These are phyloP conservation scores for Diplogasteroides magnus DNA, from an alignment of 1,140 invertebrate genomes.

Conservation along the genomic window DNA sequence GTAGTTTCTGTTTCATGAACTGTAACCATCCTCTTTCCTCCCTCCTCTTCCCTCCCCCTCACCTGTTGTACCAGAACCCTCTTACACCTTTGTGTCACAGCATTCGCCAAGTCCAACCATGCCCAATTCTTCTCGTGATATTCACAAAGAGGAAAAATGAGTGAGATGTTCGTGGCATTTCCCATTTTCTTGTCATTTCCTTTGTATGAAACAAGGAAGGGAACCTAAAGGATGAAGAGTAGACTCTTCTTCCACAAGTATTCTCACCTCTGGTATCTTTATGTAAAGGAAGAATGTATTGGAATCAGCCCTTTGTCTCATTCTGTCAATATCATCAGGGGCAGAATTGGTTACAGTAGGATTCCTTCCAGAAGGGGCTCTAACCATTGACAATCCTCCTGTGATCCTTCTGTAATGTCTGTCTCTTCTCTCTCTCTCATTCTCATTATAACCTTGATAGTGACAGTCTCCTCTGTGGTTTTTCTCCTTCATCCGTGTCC, in stretches of 20 bases:
- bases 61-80: conserved; percentile 74
- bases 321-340: conserved; percentile 89
- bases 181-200: conserved; percentile 94
- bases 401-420: background rate
- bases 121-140: conserved; percentile 99
- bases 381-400: background rate
- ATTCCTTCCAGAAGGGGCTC: background rate
- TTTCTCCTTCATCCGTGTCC: conserved; percentile 32
- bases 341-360: background rate
- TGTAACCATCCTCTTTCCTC: conserved; percentile 29
- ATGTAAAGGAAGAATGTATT: conserved; percentile 98
- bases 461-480: conserved; percentile 36
- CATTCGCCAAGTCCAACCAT: conserved; percentile 92
- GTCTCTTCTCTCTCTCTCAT: background rate
- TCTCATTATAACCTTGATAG: conserved; percentile 34
- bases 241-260: background rate
- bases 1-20: conserved; percentile 53
- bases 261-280: conserved; percentile 73
- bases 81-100: conserved; percentile 87
- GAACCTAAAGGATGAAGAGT: conserved; percentile 61
- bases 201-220: conserved; percentile 90
- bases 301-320: conserved; percentile 95
- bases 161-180: conserved; percentile 84
- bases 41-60: background rate
- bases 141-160: conserved; percentile 89